Percentiles rank a stretch among this genome's conserved stretches.
Evolutionary conservation across 2,888 invertebrate genomes (phyloP).

Genomic region (Rhagonycha lutea): DNA sequence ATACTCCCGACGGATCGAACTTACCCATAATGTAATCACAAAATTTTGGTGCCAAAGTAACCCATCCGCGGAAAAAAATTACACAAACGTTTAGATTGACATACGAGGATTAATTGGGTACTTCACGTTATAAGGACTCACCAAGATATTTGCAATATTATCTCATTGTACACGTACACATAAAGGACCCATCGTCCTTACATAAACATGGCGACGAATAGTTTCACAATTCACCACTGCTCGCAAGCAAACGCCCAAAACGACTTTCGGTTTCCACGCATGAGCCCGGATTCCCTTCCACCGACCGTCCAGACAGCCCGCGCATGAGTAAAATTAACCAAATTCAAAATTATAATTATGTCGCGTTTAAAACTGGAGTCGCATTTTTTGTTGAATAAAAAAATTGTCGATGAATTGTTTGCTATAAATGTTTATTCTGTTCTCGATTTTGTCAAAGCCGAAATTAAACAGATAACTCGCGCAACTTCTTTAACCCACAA

Average conservation of each 20-base stretch:
- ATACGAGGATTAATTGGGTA: slow-evolving; percentile 58
- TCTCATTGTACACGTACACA: slow-evolving; percentile 56
- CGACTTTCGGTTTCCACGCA: slow-evolving; percentile 30
- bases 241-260: slow-evolving; percentile 41
- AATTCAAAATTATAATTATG: slow-evolving; percentile 34
- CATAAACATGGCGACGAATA: slow-evolving; percentile 61
- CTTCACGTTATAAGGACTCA: slow-evolving; percentile 59
- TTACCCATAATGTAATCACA: slow-evolving; percentile 71
- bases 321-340: slow-evolving; percentile 10
- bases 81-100: slow-evolving; percentile 53
- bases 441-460: slow-evolving; percentile 62
- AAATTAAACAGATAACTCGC: slow-evolving; percentile 58
- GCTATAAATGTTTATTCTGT: slow-evolving; percentile 61
- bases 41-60: slow-evolving; percentile 61
- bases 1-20: slow-evolving; percentile 56
- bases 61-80: slow-evolving; percentile 62
- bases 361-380: slow-evolving; percentile 34
- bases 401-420: slow-evolving; percentile 55
- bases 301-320: background rate
- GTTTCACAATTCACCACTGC: slow-evolving; percentile 46
- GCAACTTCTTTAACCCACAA: slow-evolving; percentile 58
- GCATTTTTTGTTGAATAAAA: slow-evolving; percentile 53
- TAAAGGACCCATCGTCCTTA: slow-evolving; percentile 55
- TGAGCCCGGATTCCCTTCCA: slow-evolving; percentile 12
- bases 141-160: slow-evolving; percentile 58